Evolutionary conservation across 2,888 invertebrate genomes (phyloP).

Genomic region (Sphinx pinastri): DNA sequence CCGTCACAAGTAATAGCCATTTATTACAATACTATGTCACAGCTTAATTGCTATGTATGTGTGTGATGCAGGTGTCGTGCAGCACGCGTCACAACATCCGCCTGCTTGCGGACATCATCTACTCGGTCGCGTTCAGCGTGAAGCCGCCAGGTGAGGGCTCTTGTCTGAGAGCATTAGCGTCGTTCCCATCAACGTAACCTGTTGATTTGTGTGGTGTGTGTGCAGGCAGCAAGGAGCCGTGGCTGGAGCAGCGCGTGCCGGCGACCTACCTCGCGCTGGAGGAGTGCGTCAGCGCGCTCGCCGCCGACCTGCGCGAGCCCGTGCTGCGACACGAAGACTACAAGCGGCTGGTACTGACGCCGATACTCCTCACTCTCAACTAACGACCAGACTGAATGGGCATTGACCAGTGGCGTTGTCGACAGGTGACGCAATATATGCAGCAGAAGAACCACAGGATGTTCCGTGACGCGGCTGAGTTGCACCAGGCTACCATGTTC

Average conservation of each 20-base stretch:
- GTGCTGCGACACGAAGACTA: slow-evolving; percentile 93
- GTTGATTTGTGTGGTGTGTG: not conserved
- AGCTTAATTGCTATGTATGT: not conserved
- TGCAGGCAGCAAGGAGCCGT: slow-evolving; percentile 92
- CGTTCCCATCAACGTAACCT: too few species aligned
- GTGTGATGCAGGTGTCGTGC: slow-evolving; percentile 78
- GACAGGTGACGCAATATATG: slow-evolving; percentile 85
- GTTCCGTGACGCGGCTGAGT: slow-evolving; percentile 94
- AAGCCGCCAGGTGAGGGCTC: slow-evolving; percentile 89
- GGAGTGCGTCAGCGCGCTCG: slow-evolving; percentile 93
- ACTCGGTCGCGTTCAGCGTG: slow-evolving; percentile 96
- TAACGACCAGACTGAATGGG: too few species aligned
- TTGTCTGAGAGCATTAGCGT: too few species aligned
- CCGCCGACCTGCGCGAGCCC: slow-evolving; percentile 92
- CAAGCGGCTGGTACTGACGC: slow-evolving; percentile 60
- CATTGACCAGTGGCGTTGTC: not conserved
- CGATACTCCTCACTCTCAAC: not conserved
- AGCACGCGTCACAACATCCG: slow-evolving; percentile 95
- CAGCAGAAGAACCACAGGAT: slow-evolving; percentile 87
- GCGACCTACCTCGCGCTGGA: slow-evolving; percentile 97
- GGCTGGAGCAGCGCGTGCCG: slow-evolving; percentile 97
- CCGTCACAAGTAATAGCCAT: slow-evolving; percentile 50
- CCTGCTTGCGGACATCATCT: slow-evolving; percentile 94
- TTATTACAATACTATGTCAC: too few species aligned
- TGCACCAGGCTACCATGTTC: slow-evolving; percentile 98